Evolutionary conservation across 2,797 vertebrate species (phyloP).

Genomic region (Arrhamphus sclerolepis): DNA sequence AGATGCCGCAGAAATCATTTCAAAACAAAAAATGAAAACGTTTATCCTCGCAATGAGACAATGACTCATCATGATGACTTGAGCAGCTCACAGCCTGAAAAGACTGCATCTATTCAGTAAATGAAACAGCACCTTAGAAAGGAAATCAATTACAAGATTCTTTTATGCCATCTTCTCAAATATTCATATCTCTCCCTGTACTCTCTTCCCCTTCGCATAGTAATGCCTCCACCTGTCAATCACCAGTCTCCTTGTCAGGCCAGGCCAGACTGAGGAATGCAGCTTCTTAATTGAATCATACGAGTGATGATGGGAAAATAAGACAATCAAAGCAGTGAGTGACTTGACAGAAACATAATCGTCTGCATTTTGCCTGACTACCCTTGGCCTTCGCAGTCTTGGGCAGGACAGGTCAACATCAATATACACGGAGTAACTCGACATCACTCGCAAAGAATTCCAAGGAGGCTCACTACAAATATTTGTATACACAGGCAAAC

Average conservation of each 20-base stretch:
- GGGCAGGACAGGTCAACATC: constrained; percentile 52
- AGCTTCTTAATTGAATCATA: constrained; percentile 78
- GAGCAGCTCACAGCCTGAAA: constrained; percentile 59
- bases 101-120: constrained; percentile 79
- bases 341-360: constrained; percentile 78
- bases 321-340: constrained; percentile 64
- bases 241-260: constrained; percentile 71
- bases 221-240: constrained; percentile 84
- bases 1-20: constrained; percentile 53
- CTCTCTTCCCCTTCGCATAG: constrained; percentile 79
- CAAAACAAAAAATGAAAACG: constrained; percentile 51
- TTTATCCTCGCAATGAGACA: constrained; percentile 67
- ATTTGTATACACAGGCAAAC: not conserved
- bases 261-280: constrained; percentile 74
- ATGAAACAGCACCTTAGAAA: constrained; percentile 81
- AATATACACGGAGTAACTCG: constrained; percentile 38
- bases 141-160: constrained; percentile 87
- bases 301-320: constrained; percentile 73
- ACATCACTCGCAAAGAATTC: constrained; percentile 8
- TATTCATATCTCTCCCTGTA: constrained; percentile 82
- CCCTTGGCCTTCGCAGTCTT: constrained; percentile 50
- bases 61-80: constrained; percentile 37
- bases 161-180: constrained; percentile 83
- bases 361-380: constrained; percentile 56
- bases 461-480: constrained; percentile 3